phyloP scores from a whole-genome alignment of 2,888 invertebrate species.

The Hedya salicella region DNA sequence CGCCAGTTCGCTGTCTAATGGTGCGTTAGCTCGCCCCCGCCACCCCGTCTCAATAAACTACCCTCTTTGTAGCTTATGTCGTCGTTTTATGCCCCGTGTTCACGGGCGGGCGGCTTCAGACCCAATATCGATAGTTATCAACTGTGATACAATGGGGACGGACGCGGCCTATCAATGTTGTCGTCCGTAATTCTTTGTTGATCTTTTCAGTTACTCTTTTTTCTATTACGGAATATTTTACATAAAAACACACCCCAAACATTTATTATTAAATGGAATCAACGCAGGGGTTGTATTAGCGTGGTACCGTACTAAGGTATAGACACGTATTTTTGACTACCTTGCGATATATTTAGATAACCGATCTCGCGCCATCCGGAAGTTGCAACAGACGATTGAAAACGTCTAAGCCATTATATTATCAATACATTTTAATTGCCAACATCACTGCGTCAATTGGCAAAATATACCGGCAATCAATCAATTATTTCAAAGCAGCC shows the following conservation, averaged over 20 bases:
- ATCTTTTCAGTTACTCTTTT: slow-evolving; percentile 22
- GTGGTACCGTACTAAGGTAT: no score
- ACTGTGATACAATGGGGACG: slow-evolving; percentile 40
- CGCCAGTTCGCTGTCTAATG: slow-evolving; percentile 76
- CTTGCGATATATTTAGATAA: slow-evolving; percentile 14
- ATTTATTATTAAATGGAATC: background rate
- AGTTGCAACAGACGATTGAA: slow-evolving; percentile 31
- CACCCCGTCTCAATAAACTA: slow-evolving; percentile 61
- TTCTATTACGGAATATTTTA: slow-evolving; percentile 12
- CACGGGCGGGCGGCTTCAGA: slow-evolving; percentile 44
- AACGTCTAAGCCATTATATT: slow-evolving; percentile 26
- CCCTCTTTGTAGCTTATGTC: slow-evolving; percentile 66
- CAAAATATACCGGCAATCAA: slow-evolving; percentile 36
- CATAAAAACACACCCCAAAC: background rate
- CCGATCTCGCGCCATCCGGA: slow-evolving; percentile 4
- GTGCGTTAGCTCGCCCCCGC: slow-evolving; percentile 67
- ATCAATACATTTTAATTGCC: slow-evolving; percentile 41
- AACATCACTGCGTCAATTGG: slow-evolving; percentile 37
- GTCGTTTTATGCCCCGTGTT: slow-evolving; percentile 57
- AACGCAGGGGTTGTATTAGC: no score
- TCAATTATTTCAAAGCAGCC: slow-evolving; percentile 45
- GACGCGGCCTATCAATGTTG: slow-evolving; percentile 38
- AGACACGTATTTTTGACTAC: background rate
- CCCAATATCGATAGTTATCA: slow-evolving; percentile 43
- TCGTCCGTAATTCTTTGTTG: slow-evolving; percentile 40